Percentiles rank a stretch among this genome's conserved stretches.
Evolutionary conservation across 2,113 vertebrate species (phyloP).

Genomic region (Pseudopodoces humilis): DNA sequence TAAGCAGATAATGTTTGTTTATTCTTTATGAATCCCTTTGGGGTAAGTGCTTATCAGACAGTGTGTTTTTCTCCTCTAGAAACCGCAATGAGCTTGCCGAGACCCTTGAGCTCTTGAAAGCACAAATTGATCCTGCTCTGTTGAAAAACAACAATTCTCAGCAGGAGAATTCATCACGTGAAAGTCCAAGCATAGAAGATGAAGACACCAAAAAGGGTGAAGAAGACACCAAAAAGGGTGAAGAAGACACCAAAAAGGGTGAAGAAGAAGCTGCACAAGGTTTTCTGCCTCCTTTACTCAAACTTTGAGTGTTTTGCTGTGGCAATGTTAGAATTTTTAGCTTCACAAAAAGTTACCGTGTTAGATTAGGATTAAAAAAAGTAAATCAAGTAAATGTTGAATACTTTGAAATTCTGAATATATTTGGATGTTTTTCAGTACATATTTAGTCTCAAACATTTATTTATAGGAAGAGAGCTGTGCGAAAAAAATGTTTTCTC

Average conservation of each 20-base stretch:
- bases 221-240: too few relatives aligned
- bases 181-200: slow-evolving; percentile 78
- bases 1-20: neutral
- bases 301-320: neutral
- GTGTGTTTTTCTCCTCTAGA: slow-evolving; percentile 67
- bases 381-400: neutral
- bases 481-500: neutral
- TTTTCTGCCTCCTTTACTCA: slow-evolving; percentile 62
- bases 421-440: neutral
- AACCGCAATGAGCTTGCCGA: slow-evolving; percentile 92
- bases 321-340: neutral
- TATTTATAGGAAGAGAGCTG: neutral
- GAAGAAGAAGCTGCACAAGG: slow-evolving; percentile 67
- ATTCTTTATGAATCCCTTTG: neutral
- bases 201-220: slow-evolving; percentile 57
- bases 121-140: slow-evolving; percentile 86
- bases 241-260: too few relatives aligned
- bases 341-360: neutral
- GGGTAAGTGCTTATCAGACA: neutral
- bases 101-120: slow-evolving; percentile 91
- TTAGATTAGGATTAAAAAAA: neutral
- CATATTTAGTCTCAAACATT: neutral
- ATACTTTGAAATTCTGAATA: neutral
- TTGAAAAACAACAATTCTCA: slow-evolving; percentile 78
- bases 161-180: slow-evolving; percentile 73